These are phyloP conservation scores for Meleagris gallopavo DNA, from an alignment of 2,113 vertebrate species.

Conservation along the genomic window DNA sequence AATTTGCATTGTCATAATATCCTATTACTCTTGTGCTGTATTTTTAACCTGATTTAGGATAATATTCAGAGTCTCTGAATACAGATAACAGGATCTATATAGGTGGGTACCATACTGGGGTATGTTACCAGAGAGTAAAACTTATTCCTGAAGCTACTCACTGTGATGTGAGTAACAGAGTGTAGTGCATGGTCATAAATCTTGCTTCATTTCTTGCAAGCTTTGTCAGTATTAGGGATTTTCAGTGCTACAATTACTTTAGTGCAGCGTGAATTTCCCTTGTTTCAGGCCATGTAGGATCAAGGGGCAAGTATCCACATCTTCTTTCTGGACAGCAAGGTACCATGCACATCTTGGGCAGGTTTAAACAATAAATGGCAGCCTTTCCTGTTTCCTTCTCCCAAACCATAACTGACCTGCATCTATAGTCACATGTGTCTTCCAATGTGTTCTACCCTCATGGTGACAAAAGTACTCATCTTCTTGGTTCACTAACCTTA, in stretches of 20 bases:
- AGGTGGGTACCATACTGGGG: background rate
- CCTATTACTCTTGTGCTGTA: background rate
- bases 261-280: background rate
- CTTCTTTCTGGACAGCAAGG: background rate
- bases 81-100: background rate
- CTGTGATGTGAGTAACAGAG: background rate
- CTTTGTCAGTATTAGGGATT: background rate
- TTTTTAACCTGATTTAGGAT: slow-evolving; percentile 23
- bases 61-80: background rate
- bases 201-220: background rate
- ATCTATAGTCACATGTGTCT: background rate
- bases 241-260: background rate
- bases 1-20: slow-evolving; percentile 7
- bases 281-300: background rate
- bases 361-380: background rate
- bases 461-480: background rate
- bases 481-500: slow-evolving; percentile 11
- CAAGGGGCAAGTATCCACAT: background rate
- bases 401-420: background rate
- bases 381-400: background rate
- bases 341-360: background rate
- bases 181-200: background rate
- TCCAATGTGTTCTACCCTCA: background rate
- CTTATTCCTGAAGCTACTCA: background rate
- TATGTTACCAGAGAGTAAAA: background rate